These are phyloP conservation scores for Aphidius colemani DNA, from an alignment of 2,888 invertebrate genomes.

Conservation along the genomic window DNA sequence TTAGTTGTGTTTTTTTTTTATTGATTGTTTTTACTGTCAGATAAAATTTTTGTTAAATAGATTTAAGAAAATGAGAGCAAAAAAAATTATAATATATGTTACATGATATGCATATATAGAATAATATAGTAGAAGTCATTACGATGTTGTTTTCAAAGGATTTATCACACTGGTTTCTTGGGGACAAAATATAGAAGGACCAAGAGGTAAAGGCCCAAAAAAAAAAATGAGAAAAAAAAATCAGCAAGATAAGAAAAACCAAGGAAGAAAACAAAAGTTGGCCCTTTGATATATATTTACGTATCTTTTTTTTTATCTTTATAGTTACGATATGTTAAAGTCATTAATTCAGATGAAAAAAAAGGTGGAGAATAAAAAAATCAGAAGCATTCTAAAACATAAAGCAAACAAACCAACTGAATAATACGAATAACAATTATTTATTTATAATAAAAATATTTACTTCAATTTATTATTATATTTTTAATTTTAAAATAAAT, in stretches of 20 bases:
- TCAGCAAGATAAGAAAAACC: background rate
- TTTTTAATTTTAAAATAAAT: too few species aligned
- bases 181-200: background rate
- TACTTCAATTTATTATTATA: too few species aligned
- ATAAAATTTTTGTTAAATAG: too few species aligned
- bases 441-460: conserved; percentile 4
- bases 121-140: too few species aligned
- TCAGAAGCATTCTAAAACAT: background rate
- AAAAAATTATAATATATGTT: too few species aligned
- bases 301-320: conserved; percentile 36
- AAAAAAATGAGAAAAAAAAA: conserved; percentile 1
- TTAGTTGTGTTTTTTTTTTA: too few species aligned
- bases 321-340: conserved; percentile 36
- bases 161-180: too few species aligned
- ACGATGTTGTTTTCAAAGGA: too few species aligned
- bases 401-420: conserved; percentile 11
- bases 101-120: too few species aligned
- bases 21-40: too few species aligned
- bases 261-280: conserved; percentile 12
- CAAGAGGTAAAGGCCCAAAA: background rate
- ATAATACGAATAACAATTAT: conserved; percentile 11
- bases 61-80: too few species aligned
- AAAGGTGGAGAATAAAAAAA: conserved; percentile 25
- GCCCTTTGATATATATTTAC: conserved; percentile 19
- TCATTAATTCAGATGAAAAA: conserved; percentile 27